phyloP scores from a whole-genome alignment of 2,888 invertebrate species.

The Mechanitis messenoides region DNA sequence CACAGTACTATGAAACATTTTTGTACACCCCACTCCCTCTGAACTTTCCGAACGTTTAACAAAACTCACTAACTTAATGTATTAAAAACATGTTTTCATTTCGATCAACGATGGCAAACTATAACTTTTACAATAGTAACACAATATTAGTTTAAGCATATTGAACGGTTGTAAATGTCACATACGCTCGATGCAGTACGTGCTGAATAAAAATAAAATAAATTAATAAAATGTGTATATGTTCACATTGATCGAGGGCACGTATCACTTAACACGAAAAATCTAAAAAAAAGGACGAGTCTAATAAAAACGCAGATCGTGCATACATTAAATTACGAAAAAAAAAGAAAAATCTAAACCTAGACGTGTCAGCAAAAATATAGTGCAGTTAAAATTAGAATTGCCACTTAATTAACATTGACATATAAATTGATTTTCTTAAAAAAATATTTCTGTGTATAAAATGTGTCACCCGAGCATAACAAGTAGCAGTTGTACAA shows the following conservation, averaged over 20 bases:
- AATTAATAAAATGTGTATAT: slow-evolving; percentile 55
- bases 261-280: slow-evolving; percentile 47
- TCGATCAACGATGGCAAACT: slow-evolving; percentile 75
- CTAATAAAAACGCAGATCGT: slow-evolving; percentile 74
- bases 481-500: slow-evolving; percentile 56
- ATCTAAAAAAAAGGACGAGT: slow-evolving; percentile 52
- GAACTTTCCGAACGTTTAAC: slow-evolving; percentile 43
- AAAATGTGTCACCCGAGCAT: slow-evolving; percentile 72
- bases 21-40: slow-evolving; percentile 61
- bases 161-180: slow-evolving; percentile 45
- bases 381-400: slow-evolving; percentile 72
- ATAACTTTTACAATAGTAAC: slow-evolving; percentile 69
- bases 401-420: slow-evolving; percentile 73
- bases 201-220: slow-evolving; percentile 39
- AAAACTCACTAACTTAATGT: slow-evolving; percentile 59
- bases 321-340: slow-evolving; percentile 72
- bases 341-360: slow-evolving; percentile 58
- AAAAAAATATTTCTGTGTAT: slow-evolving; percentile 76
- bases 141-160: slow-evolving; percentile 70
- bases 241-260: slow-evolving; percentile 39
- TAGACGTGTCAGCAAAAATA: slow-evolving; percentile 76
- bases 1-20: slow-evolving; percentile 71
- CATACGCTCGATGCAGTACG: slow-evolving; percentile 38
- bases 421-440: slow-evolving; percentile 70
- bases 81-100: slow-evolving; percentile 66